These are phyloP conservation scores for Cyrtodaria siliqua DNA, from an alignment of 2,888 invertebrate genomes.

Conservation along the genomic window DNA sequence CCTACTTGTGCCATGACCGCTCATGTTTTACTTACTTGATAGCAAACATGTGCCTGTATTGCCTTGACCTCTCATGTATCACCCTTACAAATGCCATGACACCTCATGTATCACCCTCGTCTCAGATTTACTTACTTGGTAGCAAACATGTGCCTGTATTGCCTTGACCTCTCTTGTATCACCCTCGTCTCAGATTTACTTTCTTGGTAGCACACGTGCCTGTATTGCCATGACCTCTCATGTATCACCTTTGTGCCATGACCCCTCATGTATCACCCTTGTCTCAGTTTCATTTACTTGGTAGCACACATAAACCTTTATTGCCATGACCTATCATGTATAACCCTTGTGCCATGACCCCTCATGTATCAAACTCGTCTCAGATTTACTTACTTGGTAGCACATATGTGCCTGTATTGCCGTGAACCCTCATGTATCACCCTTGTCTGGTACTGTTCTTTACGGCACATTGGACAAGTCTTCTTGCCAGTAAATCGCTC, in stretches of 20 bases:
- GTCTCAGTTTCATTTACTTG: no score
- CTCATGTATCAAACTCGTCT: no score
- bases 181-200: constrained; percentile 81
- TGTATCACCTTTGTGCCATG: constrained; percentile 85
- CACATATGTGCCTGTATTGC: constrained; percentile 79
- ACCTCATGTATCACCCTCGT: no score
- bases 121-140: constrained; percentile 78
- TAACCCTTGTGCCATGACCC: no score
- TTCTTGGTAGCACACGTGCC: constrained; percentile 83
- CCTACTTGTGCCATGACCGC: no score
- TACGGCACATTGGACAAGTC: constrained; percentile 85
- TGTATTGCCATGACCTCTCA: constrained; percentile 82
- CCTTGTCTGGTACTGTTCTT: constrained; percentile 84
- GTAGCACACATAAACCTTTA: no score
- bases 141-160: constrained; percentile 80
- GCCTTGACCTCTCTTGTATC: constrained; percentile 84
- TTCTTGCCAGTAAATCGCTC: constrained; percentile 85
- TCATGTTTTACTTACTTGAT: no score
- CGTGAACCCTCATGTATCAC: constrained; percentile 85
- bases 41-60: no score
- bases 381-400: constrained; percentile 79
- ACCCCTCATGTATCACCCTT: no score
- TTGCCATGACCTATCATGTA: no score
- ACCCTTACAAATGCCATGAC: no score
- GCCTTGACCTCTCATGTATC: no score